Base-by-base conservation (phyloP, 2,113 vertebrate species). In the human (Homo sapiens) region DNA sequence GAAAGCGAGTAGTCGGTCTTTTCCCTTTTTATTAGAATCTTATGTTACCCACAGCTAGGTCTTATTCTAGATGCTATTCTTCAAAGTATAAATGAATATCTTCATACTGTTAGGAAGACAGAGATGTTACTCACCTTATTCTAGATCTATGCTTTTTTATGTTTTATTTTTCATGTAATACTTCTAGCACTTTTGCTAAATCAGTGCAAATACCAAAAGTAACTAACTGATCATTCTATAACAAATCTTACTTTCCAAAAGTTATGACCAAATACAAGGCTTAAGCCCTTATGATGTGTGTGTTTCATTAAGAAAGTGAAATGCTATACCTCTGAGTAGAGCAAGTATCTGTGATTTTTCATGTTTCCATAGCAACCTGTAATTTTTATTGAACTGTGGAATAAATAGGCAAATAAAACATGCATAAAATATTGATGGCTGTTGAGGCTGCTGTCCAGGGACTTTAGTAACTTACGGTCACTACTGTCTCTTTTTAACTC, bases 371-470 rank as follows among this genome's bases (percentile, higher is more conserved):
- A 96, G 98, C 90, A 98, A 98, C 97, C 8, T 86, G 89, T 96
- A 98, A 97, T 98, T 98, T 98, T 97, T 98, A 98, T 98, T 95
- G 98, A 98, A 96, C 89, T 70, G n/a, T 43, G 73, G 68, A 97
- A 97, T 97, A 97, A 98, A 97, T 97, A 96, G 97, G 97, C 97
- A 98, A 98, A 98, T 98, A 96, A 98, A 98, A 97, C 96, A 96
- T 96, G 95, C 97, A 98, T 97, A 98, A 97, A 97, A 96, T 97
- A 98, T 98, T 96, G 97, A 98, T 97, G 84, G 89, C 83, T 66
- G 3, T 89, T 89, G 55, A 78, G 94, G 64, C 95, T 73, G 61
- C 61, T 96, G 78, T 94, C 94, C 61, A 6, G 96, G 90, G 96
- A 96, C 73, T 80, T 87, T 23, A 59, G 79, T 96, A 96, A 98